These are phyloP conservation scores for Exocentrus adspersus DNA, from an alignment of 2,888 invertebrate species.

Conservation along the genomic window DNA sequence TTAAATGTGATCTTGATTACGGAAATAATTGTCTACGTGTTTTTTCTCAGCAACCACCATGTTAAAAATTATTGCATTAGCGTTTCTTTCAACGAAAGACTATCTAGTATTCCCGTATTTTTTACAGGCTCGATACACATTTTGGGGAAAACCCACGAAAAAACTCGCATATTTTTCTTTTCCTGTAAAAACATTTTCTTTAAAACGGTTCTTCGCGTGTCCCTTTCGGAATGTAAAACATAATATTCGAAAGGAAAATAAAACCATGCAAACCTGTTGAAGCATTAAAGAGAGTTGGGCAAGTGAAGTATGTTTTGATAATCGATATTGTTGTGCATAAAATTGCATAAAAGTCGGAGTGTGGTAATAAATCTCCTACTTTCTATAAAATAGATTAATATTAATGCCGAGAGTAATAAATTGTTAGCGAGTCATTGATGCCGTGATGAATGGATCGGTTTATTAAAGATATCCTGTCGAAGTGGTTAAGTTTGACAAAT, in stretches of 20 bases:
- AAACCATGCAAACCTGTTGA: background rate
- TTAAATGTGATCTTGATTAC: too few species aligned
- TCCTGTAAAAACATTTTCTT: too few species aligned
- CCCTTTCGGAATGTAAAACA: background rate
- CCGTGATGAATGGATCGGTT: background rate
- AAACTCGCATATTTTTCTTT: too few species aligned
- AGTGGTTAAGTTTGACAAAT: too few species aligned
- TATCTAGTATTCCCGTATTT: too few species aligned
- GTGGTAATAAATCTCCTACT: background rate
- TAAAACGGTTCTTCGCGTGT: too few species aligned
- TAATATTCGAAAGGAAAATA: background rate
- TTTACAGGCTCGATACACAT: too few species aligned
- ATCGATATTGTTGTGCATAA: conserved; percentile 1
- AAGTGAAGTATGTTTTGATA: background rate
- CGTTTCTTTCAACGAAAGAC: too few species aligned
- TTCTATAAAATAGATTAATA: background rate
- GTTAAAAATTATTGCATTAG: too few species aligned
- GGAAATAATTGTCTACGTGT: too few species aligned
- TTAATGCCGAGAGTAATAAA: background rate
- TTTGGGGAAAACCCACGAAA: too few species aligned
- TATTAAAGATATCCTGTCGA: background rate
- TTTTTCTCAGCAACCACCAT: too few species aligned
- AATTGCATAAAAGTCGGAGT: background rate
- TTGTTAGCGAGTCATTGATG: background rate
- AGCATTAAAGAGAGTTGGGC: background rate